Evolutionary conservation across 2,888 invertebrate species (phyloP), one percentile per base, ranked within the genome.

Genomic region (Syritta pipiens): DNA sequence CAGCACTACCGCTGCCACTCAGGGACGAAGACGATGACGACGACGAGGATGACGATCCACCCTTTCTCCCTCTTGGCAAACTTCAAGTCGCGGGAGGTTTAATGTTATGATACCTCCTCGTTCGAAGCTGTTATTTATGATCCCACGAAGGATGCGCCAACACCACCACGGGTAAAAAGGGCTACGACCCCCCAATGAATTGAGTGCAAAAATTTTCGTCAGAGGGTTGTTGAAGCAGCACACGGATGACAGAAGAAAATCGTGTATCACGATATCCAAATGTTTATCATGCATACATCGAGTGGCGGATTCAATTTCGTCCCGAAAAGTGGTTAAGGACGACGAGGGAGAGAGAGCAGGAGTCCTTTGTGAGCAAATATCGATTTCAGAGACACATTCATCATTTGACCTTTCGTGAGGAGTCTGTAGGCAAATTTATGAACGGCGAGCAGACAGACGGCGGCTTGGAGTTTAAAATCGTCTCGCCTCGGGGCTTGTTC

Each of bases 41-140:
- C n/a, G n/a, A n/a, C n/a, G n/a, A n/a, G n/a, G n/a, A n/a, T n/a
- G n/a, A n/a, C n/a, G n/a, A n/a, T n/a, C n/a, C n/a, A n/a, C n/a
- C n/a, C n/a, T n/a, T n/a, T n/a, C 22, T 24, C 42, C 68, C 42
- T 20, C 14, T 19, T 24, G n/a, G n/a, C n/a, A n/a, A n/a, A n/a
- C n/a, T n/a, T n/a, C n/a, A n/a, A n/a, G n/a, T n/a, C n/a, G n/a
- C n/a, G 14, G 2, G 59, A 17, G 26, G 46, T 30, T 20, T 49
- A 32, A 60, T 40, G 48, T 60, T 60, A 60, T 60, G 67, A 42
- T 49, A 60, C 48, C 60, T n/a, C n/a, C n/a, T 42, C 67, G 19
- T 74, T 67, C 30, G 67, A 55, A 42, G 40, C 28, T 48, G 60
- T 75, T 75, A 75, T 75, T 75, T 75, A 75, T 68, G 60, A 75